Base-by-base conservation (phyloP, 2,888 invertebrate species). In the Oithona nana region DNA sequence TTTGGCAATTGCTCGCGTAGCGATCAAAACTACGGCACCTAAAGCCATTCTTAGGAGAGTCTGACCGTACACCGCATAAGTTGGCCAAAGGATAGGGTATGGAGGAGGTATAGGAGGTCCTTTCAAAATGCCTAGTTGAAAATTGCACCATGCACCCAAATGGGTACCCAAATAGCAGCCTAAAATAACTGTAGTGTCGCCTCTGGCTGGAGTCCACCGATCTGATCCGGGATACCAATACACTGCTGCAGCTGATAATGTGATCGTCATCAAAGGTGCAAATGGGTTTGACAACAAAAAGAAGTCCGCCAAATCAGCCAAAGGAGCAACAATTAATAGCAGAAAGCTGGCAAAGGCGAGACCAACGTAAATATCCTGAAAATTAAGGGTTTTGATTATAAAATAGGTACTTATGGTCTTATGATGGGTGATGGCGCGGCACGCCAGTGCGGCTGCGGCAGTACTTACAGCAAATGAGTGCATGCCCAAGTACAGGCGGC, bases 151-250 rank as follows among this genome's bases (percentile, higher is more conserved):
- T 3, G 86, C 81, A 24, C 88, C 90, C 1, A 81, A 73, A 57
- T 83, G 79, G 65, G 88, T 78, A 58, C 90, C 90, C 1, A 82
- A 80, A 67, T 83, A 83, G 3, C 86, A 86, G 62, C 86, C 86
- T 66, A 90, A 78, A 67, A 90, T 84, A 79, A 88, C 84, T 1
- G 88, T 82, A 0, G 92, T 92, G 73, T 93, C 92, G 28, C 89
- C 88, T 70, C 92, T 86, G 84, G 90, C 89, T 6, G 90, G 89
- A 61, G 88, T 90, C 89, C 90, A 90, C 69, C 82, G 83, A 67
- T 85, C 83, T 59, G 86, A 82, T 66, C 81, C 80, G 0, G 92
- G 93, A 73, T 89, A 86, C 71, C 81, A 83, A 51, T 84, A 77
- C 65, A 88, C 81, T 68, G 83, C 78, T 29, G 81, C 73, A 65